These are phyloP conservation scores for Sebastes schlegelii DNA, from an alignment of 2,113 vertebrate genomes.

Conservation along the genomic window DNA sequence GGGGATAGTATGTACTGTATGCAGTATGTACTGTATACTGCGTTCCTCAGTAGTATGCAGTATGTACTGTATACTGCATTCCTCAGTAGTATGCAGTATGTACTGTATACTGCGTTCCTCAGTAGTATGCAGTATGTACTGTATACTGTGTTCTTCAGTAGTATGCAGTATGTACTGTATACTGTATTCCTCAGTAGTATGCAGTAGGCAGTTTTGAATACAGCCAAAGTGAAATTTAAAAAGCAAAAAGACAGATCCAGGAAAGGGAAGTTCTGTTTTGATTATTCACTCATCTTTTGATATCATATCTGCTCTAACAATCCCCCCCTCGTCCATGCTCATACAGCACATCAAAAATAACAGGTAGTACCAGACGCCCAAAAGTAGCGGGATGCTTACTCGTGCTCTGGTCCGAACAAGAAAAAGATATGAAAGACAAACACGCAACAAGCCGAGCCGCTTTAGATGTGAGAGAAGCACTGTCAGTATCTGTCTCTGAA, in stretches of 20 bases:
- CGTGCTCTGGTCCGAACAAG: conserved; percentile 33
- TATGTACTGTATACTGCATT: too few relatives aligned
- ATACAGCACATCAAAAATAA: conserved; percentile 44
- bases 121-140: too few relatives aligned
- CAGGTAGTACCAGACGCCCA: conserved; percentile 18
- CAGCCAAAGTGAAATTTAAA: neutral
- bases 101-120: too few relatives aligned
- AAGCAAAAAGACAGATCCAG: conserved; percentile 1
- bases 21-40: too few relatives aligned
- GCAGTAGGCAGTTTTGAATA: too few relatives aligned
- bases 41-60: too few relatives aligned
- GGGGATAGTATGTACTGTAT: too few relatives aligned
- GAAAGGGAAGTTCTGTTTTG: neutral
- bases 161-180: too few relatives aligned
- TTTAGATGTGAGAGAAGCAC: conserved; percentile 35
- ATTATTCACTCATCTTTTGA: conserved; percentile 22
- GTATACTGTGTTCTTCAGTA: too few relatives aligned
- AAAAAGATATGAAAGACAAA: conserved; percentile 58
- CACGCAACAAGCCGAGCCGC: conserved; percentile 39
- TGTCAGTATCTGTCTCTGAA: conserved; percentile 39
- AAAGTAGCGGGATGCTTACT: conserved; percentile 31
- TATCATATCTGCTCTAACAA: neutral
- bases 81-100: too few relatives aligned
- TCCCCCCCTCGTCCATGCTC: neutral
- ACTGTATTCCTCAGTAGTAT: too few relatives aligned